Conservation (phyloP, 2,888 invertebrate genomes). For the Caenorhabditis zanzibari region DNA sequence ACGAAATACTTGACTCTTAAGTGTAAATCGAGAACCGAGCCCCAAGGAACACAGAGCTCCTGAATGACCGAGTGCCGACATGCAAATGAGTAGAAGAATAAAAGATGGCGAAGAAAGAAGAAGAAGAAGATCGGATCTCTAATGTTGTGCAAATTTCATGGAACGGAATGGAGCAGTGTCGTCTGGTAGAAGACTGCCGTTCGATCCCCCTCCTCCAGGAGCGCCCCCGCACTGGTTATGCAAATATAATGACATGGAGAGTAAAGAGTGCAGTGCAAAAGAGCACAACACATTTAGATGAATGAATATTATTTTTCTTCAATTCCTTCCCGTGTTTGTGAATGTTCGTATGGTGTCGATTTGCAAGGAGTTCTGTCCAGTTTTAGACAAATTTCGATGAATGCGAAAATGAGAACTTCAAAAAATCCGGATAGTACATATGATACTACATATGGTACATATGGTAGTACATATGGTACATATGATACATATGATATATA, state of each 20-base stretch:
- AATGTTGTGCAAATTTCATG: slow-evolving; percentile 64
- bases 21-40: slow-evolving; percentile 54
- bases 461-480: no score
- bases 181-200: slow-evolving; percentile 30
- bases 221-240: slow-evolving; percentile 59
- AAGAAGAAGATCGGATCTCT: slow-evolving; percentile 59
- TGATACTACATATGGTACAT: no score
- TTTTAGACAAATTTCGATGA: slow-evolving; percentile 19
- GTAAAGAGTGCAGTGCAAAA: slow-evolving; percentile 40
- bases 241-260: slow-evolving; percentile 62
- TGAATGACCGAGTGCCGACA: slow-evolving; percentile 41
- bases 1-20: slow-evolving; percentile 51
- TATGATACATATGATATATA: no score
- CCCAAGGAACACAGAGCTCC: background rate
- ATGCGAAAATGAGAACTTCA: background rate
- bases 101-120: no score
- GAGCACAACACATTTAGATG: slow-evolving; percentile 59
- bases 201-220: slow-evolving; percentile 8
- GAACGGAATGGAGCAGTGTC: slow-evolving; percentile 23
- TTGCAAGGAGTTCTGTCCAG: slow-evolving; percentile 33
- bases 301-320: slow-evolving; percentile 33
- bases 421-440: slow-evolving; percentile 44
- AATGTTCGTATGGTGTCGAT: slow-evolving; percentile 45
- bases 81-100: slow-evolving; percentile 55
- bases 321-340: slow-evolving; percentile 29